Conservation (phyloP, 2,797 vertebrate species). For the Parotocinclus haroldoi region DNA sequence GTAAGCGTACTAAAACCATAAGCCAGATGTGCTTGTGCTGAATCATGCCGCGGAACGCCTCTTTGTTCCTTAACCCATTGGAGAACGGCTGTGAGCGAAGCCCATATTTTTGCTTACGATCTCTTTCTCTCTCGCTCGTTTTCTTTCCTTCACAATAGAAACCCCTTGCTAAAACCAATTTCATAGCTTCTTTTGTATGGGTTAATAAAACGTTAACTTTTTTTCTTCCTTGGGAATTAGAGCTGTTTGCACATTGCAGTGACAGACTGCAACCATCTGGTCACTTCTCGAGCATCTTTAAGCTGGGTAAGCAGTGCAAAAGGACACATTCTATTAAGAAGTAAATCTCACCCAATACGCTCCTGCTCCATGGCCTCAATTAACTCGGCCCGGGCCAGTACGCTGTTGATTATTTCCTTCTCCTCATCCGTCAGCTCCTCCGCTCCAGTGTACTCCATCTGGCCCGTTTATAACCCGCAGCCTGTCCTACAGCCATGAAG, state of each 20-base stretch:
- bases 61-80: neutral
- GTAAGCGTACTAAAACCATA: slow-evolving; percentile 21
- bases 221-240: too few relatives aligned
- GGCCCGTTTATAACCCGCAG: slow-evolving; percentile 27
- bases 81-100: neutral
- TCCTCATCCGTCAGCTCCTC: slow-evolving; percentile 93
- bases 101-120: neutral
- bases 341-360: slow-evolving; percentile 79
- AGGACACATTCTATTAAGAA: too few relatives aligned
- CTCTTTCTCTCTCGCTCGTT: neutral
- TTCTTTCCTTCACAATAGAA: too few relatives aligned
- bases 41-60: slow-evolving; percentile 12
- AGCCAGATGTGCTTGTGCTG: slow-evolving; percentile 27
- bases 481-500: slow-evolving; percentile 40
- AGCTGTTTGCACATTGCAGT: too few relatives aligned
- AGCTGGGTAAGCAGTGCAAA: too few relatives aligned
- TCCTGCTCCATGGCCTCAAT: slow-evolving; percentile 91
- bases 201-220: too few relatives aligned
- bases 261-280: too few relatives aligned
- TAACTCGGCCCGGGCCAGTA: slow-evolving; percentile 85
- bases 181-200: too few relatives aligned
- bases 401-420: slow-evolving; percentile 92
- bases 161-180: too few relatives aligned
- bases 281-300: too few relatives aligned
- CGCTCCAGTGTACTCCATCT: slow-evolving; percentile 43